Evolutionary conservation across 2,888 invertebrate genomes (phyloP), one percentile per base, ranked within the genome.

Genomic region (Tanypteryx hageni): DNA sequence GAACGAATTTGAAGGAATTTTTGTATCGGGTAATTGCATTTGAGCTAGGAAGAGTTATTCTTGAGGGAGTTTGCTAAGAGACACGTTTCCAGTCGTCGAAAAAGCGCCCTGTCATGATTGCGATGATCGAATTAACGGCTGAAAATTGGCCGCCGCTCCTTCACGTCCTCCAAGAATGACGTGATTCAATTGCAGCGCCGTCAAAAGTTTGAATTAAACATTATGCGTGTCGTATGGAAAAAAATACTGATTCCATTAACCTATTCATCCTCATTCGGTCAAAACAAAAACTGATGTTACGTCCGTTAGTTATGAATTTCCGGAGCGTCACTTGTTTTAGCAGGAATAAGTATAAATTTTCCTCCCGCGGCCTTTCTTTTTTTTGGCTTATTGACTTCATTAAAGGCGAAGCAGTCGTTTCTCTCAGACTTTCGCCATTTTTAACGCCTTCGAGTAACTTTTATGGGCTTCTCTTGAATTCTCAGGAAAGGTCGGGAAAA

Each of bases 151-250:
- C 27, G 44, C 31, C 16, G 27, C 61, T 61, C 31, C 18, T 61
- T 31, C 59, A 27, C 85, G 18, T 22, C 22, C 85, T 14, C 27
- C 44, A 64, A 61, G 89, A 68, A 64, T 89, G 89, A n/a, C 89
- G 64, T 89, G 44, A 89, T 89, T 61, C 18, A 44, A 64, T 89
- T 64, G 61, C 27, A 9, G 44, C 56, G 31, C 44, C 56, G 31
- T 44, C 89, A 64, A 44, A 68, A 18, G 61, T 64, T 22, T 44
- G 89, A 56, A 31, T 89, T 56, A 59, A 27, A 89, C 44, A 16
- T 31, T 64, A 89, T 18, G 13, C 31, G 64, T 61, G 61, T 89
- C 18, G 10, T 11, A 11, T 76, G 10, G 76, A 7, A 27, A 11
- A 76, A 76, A 27, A 76, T 5, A 11, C 27, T 27, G 0, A 22